Evolutionary conservation across 2,888 invertebrate species (phyloP), one percentile per base, ranked within the genome.

Genomic region (Nesidiocoris tenuis): DNA sequence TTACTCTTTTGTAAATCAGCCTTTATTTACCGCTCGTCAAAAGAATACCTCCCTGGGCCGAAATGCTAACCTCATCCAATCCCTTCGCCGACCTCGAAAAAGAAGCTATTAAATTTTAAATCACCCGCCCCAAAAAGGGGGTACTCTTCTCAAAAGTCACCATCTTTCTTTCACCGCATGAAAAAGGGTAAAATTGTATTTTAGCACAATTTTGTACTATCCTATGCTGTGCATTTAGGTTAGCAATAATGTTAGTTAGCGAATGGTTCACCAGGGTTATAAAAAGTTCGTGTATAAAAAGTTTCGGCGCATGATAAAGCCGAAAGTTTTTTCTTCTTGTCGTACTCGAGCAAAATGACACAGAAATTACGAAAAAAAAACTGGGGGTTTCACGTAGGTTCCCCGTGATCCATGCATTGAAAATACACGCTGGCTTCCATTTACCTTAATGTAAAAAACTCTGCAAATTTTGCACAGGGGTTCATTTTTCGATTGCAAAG

Each of bases 211-310:
- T 74, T 74, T 74, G 65, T 78, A 76, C 77, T 78, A 76, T 76
- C 77, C 77, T 78, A 78, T 68, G 76, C 76, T 76, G 76, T 75
- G 75, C 75, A 75, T 71, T 72, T 78, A 78, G 77, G 78, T 74
- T 78, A 78, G 78, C 76, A 76, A 78, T 78, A 76, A 78, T 64
- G 21, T 23, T 77, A 77, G 76, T 78, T 78, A 78, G 78, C 75
- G 75, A 78, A 78, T 76, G 78, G 78, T 78, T 76, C 74, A 78
- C 78, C 78, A 78, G 78, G 78, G 78, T 78, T 77, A 59, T 54
- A 1, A 61, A 72, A 72, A 72, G 18, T 57, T 59, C 24, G 59
- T 61, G 21, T 59, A 59, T 18, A 59, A 59, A 59, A 16, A 59
- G n/a, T 54, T 63, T 55, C n/a, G 39, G 61, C 61, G 21, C 23